phyloP scores from a whole-genome alignment of 2,888 invertebrate species.

The Dendrolimus houi region DNA sequence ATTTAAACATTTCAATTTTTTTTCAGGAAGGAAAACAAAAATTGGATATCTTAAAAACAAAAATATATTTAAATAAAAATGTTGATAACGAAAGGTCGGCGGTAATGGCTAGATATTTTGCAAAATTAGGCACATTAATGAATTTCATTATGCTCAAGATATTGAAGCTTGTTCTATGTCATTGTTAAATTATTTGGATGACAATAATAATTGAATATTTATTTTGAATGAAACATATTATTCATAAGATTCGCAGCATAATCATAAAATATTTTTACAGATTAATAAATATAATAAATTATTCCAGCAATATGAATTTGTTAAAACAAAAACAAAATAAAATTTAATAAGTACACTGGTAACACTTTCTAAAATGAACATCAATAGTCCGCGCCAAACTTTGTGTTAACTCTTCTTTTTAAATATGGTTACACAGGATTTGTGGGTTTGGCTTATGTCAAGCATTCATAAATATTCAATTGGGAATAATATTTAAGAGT shows the following conservation, averaged over 20 bases:
- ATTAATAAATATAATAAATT: constrained; percentile 15
- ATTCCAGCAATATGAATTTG: constrained; percentile 28
- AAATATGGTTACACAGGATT: too few relatives aligned
- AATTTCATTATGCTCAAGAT: neutral
- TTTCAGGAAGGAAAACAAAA: too few relatives aligned
- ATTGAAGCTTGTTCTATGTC: neutral
- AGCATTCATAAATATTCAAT: too few relatives aligned
- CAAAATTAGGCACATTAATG: too few relatives aligned
- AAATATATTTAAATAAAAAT: too few relatives aligned
- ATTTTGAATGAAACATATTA: constrained; percentile 5
- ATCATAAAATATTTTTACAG: constrained; percentile 1
- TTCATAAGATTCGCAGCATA: constrained; percentile 46
- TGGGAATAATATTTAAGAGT: too few relatives aligned
- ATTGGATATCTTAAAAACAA: too few relatives aligned
- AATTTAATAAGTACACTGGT: constrained; percentile 40
- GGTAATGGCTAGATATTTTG: too few relatives aligned
- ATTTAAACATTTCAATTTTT: too few relatives aligned
- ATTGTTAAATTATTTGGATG: neutral
- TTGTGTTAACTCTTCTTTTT: too few relatives aligned
- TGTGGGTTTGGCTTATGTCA: too few relatives aligned
- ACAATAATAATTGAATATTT: neutral
- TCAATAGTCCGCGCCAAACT: neutral
- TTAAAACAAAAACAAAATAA: constrained; percentile 28
- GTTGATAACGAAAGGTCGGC: too few relatives aligned
- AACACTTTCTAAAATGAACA: constrained; percentile 22